Evolutionary conservation across 2,113 vertebrate genomes (phyloP).

Genomic region (Apodemus speciosus): DNA sequence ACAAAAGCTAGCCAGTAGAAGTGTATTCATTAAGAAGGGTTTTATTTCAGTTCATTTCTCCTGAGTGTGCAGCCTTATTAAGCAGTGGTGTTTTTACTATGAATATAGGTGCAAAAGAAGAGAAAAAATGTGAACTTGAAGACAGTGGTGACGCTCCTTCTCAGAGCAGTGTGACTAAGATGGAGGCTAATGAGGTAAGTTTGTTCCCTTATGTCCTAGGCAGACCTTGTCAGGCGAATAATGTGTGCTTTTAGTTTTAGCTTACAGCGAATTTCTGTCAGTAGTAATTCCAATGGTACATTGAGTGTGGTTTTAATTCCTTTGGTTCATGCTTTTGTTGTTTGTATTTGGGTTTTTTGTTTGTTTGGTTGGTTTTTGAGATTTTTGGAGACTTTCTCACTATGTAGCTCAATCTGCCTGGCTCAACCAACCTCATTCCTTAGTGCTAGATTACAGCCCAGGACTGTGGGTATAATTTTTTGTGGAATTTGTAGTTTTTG

Average conservation of each 20-base stretch:
- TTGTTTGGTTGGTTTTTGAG: not conserved
- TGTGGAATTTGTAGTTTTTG: not conserved
- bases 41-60: conserved; percentile 1
- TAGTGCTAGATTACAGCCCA: not conserved
- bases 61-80: not conserved
- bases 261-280: not conserved
- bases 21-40: not conserved
- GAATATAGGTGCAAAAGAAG: conserved; percentile 81
- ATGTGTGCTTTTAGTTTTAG: conserved; percentile 4
- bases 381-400: not conserved
- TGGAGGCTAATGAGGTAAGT: conserved; percentile 80
- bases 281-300: not conserved
- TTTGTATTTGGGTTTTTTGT: not conserved
- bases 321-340: not conserved
- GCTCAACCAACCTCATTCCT: not conserved
- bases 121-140: conserved; percentile 75
- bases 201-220: not conserved
- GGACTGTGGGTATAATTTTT: not conserved
- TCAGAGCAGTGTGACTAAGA: conserved; percentile 44
- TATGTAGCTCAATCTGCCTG: not conserved
- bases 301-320: not conserved
- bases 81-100: conserved; percentile 41
- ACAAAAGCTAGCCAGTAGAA: not conserved
- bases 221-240: not conserved
- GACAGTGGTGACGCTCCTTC: conserved; percentile 77